Base-by-base conservation (phyloP, 2,113 vertebrate genomes). In the Aldabrachelys gigantea region DNA sequence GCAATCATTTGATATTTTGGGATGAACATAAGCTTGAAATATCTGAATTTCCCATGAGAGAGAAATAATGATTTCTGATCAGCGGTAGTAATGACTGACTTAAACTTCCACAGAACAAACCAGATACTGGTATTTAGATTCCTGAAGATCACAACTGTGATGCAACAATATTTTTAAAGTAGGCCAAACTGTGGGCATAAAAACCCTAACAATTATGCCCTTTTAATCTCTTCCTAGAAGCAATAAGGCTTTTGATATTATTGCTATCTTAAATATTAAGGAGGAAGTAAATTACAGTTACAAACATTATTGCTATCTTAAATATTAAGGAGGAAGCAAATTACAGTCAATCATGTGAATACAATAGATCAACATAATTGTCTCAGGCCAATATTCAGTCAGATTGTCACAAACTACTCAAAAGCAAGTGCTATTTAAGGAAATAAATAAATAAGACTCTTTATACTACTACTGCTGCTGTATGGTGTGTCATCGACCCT, bases 241-340 rank as follows among this genome's bases (percentile, higher is more conserved):
- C 69, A 96, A 89, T 85, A 98, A 97, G 84, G 89, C 59, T 93
- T 98, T 94, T 96, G 94, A 38, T 93, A 95, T 94, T 96, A 94
- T 91, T 90, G 83, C 85, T 97, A 93, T 80, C 91, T 97, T 96
- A 98, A 97, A 96, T 97, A 98, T 98, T 92, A 96, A 97, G 94
- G 91, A 97, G 96, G 94, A 96, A 97, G 96, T 96, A 98, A 98
- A 97, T 97, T 97, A 95, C 83, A 95, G 92, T 94, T 96, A 89
- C 87, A 85, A 87, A n/a, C n/a, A 95, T 94, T 96, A 94, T 91
- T 90, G 83, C 85, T 97, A 93, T 80, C 91, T 97, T 96, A 98
- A 97, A 96, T 97, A 98, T 98, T 92, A 96, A 97, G 94, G 91
- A 97, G 96, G 94, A 96, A 97, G 96, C 96, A 98, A 98, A 97